Evolutionary conservation across 2,113 vertebrate species (phyloP), one percentile per base, ranked within the genome.

Genomic region (Petrocephalus zakoni): DNA sequence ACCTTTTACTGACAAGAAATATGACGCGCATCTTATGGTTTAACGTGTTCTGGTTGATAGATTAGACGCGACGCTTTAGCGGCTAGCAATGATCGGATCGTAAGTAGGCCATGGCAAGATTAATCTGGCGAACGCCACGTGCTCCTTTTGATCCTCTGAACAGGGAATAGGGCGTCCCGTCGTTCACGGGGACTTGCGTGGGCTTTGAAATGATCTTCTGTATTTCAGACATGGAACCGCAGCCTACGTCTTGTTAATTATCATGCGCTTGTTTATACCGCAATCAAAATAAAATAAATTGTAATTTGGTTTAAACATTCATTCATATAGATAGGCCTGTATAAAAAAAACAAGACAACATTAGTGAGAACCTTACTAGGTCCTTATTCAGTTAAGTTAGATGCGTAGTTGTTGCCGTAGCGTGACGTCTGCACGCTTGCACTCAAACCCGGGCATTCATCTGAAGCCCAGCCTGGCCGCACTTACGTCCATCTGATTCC

Each of bases 141-240:
- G 47, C 47, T 29, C 49, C 29, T 22, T 53, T 55, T 34, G 52
- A 86, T 55, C 84, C 34, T 53, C 49, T 56, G 51, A 86, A 34
- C 9, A 15, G 51, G 10, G 49, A 29, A 34, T 29, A 25, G 37
- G 25, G 10, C 47, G 13, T 34, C 51, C 47, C n/a, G n/a, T 49
- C 13, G 53, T 52, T 25, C 25, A 13, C 11, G 47, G 51, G 13
- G 84, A 86, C 51, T 86, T 86, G 84, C 52, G 52, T 86, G 84
- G 84, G 52, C 84, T 86, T 55, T 25, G n/a, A 49, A 53, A 29
- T 55, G 22, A 86, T 86, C 84, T 55, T 86, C 17, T 86, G 84
- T 34, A 34, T 86, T 55, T 86, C 84, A 49, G n/a, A 29, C 49
- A 47, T 15, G 22, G 49, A 52, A 29, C 4, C 5, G 52, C 52